Percentiles rank a stretch among this genome's conserved stretches.
These are phyloP conservation scores for Polietes domitor DNA, from an alignment of 2,888 invertebrate genomes.

Conservation along the genomic window DNA sequence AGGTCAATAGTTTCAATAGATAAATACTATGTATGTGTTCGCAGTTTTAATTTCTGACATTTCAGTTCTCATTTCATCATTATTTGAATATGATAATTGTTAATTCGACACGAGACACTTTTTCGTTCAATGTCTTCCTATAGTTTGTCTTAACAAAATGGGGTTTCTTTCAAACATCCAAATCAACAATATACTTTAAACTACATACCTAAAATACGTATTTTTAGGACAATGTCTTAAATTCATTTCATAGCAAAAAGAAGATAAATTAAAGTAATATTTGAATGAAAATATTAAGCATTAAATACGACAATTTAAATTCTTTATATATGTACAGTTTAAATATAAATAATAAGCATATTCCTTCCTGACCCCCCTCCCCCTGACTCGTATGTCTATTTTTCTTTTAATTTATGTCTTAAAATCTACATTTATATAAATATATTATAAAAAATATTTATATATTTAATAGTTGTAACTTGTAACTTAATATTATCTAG, in stretches of 20 bases:
- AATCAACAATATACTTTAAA: neutral
- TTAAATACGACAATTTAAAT: constrained; percentile 16
- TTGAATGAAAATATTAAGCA: constrained; percentile 25
- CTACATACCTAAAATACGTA: constrained; percentile 61
- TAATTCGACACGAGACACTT: neutral
- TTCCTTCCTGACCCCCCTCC: constrained; percentile 21
- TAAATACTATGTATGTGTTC: neutral
- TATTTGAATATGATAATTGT: neutral
- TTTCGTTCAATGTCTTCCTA: constrained; percentile 55
- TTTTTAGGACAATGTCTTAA: constrained; percentile 53
- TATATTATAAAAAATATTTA: constrained; percentile 54
- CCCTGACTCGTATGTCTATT: constrained; percentile 29
- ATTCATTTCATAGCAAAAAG: constrained; percentile 42
- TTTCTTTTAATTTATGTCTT: constrained; percentile 47
- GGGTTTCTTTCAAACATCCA: neutral
- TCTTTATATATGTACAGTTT: constrained; percentile 51
- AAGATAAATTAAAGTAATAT: constrained; percentile 39
- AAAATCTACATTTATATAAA: constrained; percentile 56
- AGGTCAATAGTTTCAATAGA: neutral
- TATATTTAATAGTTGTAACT: constrained; percentile 64
- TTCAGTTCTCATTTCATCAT: neutral
- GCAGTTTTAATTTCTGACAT: neutral
- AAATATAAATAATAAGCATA: constrained; percentile 43
- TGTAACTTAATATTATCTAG: constrained; percentile 62
- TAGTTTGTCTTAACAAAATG: constrained; percentile 23